phyloP scores from a whole-genome alignment of 2,113 vertebrate genomes.

The Nothocercus nigrocapillus region DNA sequence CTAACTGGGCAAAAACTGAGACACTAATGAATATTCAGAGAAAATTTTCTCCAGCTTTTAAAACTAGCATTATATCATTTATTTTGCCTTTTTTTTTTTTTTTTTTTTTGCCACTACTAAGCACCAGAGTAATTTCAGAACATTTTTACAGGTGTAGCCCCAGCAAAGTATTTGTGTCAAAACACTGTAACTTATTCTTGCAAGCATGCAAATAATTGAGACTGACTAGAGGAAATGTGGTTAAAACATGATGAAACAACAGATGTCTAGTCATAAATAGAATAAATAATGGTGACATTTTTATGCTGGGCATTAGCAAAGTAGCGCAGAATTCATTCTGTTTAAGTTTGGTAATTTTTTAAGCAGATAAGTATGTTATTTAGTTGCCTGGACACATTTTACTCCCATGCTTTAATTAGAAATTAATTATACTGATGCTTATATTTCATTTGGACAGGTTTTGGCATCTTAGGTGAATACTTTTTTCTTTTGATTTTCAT shows the following conservation, averaged over 20 bases:
- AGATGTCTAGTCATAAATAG: not conserved
- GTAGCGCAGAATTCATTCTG: not conserved
- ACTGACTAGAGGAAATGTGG: not conserved
- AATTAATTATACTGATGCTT: not conserved
- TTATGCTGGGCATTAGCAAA: not conserved
- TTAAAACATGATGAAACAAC: slow-evolving; percentile 3
- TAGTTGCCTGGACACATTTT: not conserved
- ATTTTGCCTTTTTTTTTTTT: not conserved
- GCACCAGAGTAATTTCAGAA: not conserved
- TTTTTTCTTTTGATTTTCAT: not conserved
- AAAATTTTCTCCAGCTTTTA: not conserved
- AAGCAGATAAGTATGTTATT: not conserved
- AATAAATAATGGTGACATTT: not conserved
- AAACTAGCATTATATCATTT: not conserved
- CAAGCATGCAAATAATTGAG: not conserved
- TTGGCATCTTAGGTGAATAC: not conserved
- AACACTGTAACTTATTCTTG: not conserved
- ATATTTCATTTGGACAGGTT: not conserved
- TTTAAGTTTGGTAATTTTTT: not conserved
- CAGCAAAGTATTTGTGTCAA: not conserved
- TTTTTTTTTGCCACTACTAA: not conserved
- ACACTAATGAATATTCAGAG: not conserved
- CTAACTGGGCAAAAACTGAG: not conserved
- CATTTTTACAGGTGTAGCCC: not conserved
- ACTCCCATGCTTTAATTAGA: not conserved